Base-by-base conservation (phyloP, 2,888 invertebrate genomes). In the Tortricodes alternella region DNA sequence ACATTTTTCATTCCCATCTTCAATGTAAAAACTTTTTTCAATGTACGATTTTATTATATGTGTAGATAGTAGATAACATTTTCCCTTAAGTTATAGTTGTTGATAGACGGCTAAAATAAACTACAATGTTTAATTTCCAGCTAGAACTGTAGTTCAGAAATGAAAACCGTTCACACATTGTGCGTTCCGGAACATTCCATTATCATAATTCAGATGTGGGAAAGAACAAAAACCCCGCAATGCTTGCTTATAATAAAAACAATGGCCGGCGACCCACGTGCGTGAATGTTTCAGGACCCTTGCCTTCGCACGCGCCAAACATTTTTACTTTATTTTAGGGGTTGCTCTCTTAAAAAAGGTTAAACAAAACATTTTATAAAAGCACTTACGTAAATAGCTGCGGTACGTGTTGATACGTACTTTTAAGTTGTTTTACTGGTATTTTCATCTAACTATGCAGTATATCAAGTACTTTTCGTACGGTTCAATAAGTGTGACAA, bases 191-290 rank as follows among this genome's bases (percentile, higher is more conserved):
- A 79, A 74, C 72, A 73, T 68, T 68, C 73, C 69, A 80, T 80
- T 81, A 80, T 80, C 73, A 80, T 83, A 82, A 81, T 80, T 79
- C 69, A 71, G 78, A 80, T 71, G 66, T 72, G 70, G 68, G 69
- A 63, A 70, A 74, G 72, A 74, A 74, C 77, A 76, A 80, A 82
- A 81, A 75, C 67, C 66, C 66, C 64, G 71, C 77, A 71, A 74
- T 74, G 75, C 74, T 74, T 76, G 78, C 74, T 79, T 78, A 80
- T 80, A 82, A 83, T 82, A 80, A 82, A 83, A 82, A 84, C 83
- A 85, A 85, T 80, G 76, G 73, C 66, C 66, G 66, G 65, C 66
- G 56, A 29, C 74, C 67, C 76, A 72, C 72, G 67, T 63, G 66
- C 76, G 71, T 81, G 75, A 81, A 84, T 82, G 79, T 83, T 83